Base-by-base conservation (phyloP, 2,797 vertebrate species). In the Sebastes baramenuke region DNA sequence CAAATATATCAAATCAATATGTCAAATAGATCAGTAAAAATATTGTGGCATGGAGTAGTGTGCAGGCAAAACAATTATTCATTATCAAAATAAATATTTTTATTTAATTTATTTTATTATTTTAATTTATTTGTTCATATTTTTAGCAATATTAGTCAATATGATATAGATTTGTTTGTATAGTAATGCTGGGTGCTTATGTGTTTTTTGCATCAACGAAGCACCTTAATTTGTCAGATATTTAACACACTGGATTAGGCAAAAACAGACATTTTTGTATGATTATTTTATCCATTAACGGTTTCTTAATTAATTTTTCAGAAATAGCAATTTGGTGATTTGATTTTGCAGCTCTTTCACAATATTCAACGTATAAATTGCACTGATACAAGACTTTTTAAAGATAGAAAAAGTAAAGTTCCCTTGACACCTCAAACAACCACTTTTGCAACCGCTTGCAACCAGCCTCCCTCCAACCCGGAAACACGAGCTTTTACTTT, bases 401-500 rank as follows among this genome's bases (percentile, higher is more conserved):
- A 18, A 29, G 7, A n/a, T 12, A 32, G 4, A 59, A 32, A 60
- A 60, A 6, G 10, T 49, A 5, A 56, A 0, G n/a, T 24, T 56
- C 22, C 22, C 22, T 24, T 24, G 5, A 24, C 54, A 3, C 55
- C 55, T 56, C 22, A 55, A 24, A 55, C 52, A 8, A 64, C 52
- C n/a, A 5, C 62, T 1, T 36, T 65, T 65, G 5, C 27, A 46
- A 64, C 52, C n/a, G 2, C 34, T 34, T 65, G 8, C 27, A 30
- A 12, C 36, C 34, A 42, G 0, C 42, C 38, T 42, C 38, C 14
- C 38, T 42, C 38, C 5, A 3, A 46, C 13, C 6, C 55, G 29
- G n/a, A 60, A 46, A 56, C 24, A 22, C 4, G 1, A 0, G 49
- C 88, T 77, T 87, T 93, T 90, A 87, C 67, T 91, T 73, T 58